Evolutionary conservation across 2,888 invertebrate genomes (phyloP), one percentile per base, ranked within the genome.

Genomic region (Hipparchia semele): DNA sequence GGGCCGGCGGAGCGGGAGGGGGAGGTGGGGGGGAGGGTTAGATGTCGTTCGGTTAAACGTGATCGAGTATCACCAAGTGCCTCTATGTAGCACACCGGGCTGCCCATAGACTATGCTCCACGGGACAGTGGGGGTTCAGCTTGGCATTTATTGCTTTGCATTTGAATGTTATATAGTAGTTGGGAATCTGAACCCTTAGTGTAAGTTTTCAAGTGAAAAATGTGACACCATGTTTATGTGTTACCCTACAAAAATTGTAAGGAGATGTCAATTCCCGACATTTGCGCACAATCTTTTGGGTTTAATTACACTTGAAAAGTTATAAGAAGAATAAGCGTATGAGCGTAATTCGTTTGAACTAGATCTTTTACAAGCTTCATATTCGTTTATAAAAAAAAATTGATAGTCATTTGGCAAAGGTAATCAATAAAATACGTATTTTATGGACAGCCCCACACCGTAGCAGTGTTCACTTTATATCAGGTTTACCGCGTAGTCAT

Each of bases 401-500:
- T 49, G 49, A 49, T 49, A 49, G 49, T 49, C 2, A 6, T 12
- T 39, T 12, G 39, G 6, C 33, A 0, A 4, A 54, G 53, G 12
- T 33, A 23, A 23, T 23, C 23, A 23, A 23, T 23, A 23, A 23
- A 23, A 23, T 23, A 13, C 67, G 68, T 33, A 49, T 61, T 61
- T 12, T 56, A 70, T 78, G 80, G 79, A 73, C 80, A 75, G 77
- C 75, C 75, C 75, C 76, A 77, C 13, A 70, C 78, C 79, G 70
- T 76, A 76, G 79, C 85, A 86, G 90, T 90, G 89, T 90, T 91
- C 90, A 89, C 81, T 84, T 83, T 85, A 82, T 86, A 86, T 84
- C 83, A 81, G 82, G 79, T 78, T 81, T 79, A 84, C 83, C 84
- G 84, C 80, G 85, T 87, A 89, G 86, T 90, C 90, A 88, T 90